A percentile compares a stretch with the other conserved stretches of the same genome.
These are phyloP conservation scores for Caloenas nicobarica DNA, from an alignment of 2,113 vertebrate species.

Conservation along the genomic window DNA sequence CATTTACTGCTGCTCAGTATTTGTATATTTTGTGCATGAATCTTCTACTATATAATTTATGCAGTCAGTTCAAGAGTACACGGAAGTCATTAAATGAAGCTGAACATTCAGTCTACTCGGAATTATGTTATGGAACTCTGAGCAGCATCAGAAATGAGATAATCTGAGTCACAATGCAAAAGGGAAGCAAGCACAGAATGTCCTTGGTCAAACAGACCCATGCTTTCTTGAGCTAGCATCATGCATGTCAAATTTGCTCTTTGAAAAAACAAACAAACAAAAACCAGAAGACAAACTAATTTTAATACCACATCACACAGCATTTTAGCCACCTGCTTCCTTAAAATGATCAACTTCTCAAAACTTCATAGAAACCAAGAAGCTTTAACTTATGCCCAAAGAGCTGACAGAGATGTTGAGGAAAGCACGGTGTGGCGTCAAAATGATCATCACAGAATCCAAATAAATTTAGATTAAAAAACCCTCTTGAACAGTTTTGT, in stretches of 20 bases:
- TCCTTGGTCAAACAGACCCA: neutral
- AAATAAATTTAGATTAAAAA: neutral
- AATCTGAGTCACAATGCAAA: neutral
- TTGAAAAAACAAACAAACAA: neutral
- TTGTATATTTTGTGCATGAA: constrained; percentile 36
- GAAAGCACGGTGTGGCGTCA: neutral
- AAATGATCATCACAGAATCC: neutral
- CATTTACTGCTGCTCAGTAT: constrained; percentile 21
- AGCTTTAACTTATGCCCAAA: neutral
- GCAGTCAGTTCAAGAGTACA: constrained; percentile 39
- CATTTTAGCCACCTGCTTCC: neutral
- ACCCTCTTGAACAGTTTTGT: neutral
- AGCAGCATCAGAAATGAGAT: constrained; percentile 41
- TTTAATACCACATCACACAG: neutral
- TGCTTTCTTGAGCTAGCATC: neutral
- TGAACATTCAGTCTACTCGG: constrained; percentile 4
- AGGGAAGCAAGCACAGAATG: neutral
- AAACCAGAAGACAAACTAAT: neutral
- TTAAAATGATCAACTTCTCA: neutral
- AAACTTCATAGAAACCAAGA: neutral
- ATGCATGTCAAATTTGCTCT: neutral
- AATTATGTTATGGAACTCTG: neutral
- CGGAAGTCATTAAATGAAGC: constrained; percentile 41
- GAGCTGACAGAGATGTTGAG: fast-evolving
- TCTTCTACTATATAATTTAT: constrained; percentile 30